Conservation (phyloP, 1,140 invertebrate species). For the Daktulosphaira vitifoliae region DNA sequence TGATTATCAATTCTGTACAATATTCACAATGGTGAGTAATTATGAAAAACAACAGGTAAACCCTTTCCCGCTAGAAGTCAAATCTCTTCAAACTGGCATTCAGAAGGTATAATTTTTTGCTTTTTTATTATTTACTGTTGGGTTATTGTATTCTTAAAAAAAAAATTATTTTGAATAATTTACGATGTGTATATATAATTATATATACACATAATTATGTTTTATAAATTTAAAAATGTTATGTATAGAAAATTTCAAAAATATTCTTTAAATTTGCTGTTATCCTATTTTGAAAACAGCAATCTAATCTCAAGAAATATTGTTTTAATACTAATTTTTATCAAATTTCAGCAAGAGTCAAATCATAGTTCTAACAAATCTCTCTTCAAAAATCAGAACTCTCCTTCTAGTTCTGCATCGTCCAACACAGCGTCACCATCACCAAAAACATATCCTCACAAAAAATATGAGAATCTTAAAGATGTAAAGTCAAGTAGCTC, state of each 20-base stretch:
- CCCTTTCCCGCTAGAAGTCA: conserved; percentile 32
- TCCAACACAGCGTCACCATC: background rate
- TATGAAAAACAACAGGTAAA: conserved; percentile 28
- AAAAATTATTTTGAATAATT: too few relatives aligned
- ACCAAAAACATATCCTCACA: background rate
- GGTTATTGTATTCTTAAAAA: conserved; percentile 27
- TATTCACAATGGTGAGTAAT: conserved; percentile 29
- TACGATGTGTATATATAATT: too few relatives aligned
- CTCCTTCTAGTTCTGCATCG: conserved; percentile 25
- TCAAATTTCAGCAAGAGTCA: conserved; percentile 29
- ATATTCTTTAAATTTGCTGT: too few relatives aligned
- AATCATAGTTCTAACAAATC: conserved; percentile 23
- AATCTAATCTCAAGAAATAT: too few relatives aligned
- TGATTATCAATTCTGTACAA: conserved; percentile 30
- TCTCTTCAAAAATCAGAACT: background rate
- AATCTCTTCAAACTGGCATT: conserved; percentile 26
- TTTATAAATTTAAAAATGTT: too few relatives aligned
- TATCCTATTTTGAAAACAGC: background rate
- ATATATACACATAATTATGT: too few relatives aligned
- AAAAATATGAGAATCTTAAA: conserved; percentile 4
- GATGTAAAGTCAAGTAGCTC: conserved; percentile 18
- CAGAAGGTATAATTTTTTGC: conserved; percentile 27
- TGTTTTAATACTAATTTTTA: too few relatives aligned
- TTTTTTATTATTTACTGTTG: conserved; percentile 16
- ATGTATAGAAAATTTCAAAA: too few relatives aligned